Base-by-base conservation (phyloP, 2,888 invertebrate genomes). In the Stegophylla sp. region DNA sequence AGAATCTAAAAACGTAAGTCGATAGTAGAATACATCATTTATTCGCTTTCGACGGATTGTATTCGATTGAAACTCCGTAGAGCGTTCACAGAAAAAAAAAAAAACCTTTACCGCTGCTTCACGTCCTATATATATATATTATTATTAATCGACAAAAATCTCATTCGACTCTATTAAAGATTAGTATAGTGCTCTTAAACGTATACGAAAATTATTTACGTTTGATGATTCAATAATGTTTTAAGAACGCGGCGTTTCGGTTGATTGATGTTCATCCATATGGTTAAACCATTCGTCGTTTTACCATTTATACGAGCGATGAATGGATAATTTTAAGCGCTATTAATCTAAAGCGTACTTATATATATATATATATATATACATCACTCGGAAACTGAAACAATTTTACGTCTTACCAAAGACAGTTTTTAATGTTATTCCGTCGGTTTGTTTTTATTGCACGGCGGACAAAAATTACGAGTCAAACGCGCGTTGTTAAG, bases 221-320 rank as follows among this genome's bases (percentile, higher is more conserved):
- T 66, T 76, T 66, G 53, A 76, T n/a, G 64, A 53, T 76, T 53
- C 64, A 43, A 76, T 66, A 66, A 76, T 43, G 41, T 66, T 76
- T 76, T 43, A 66, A 66, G 53, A 53, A 53, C 66, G n/a, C n/a
- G 26, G 26, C 17, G 41, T 53, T 75, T 51, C 63, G 4, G 63
- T 66, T 64, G 64, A 75, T 75, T 75, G 75, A 75, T 75, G 75
- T 64, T 51, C 75, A 13, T 17, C 41, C 7, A 51, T 41, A 34
- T 34, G 45, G 13, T 28, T 15, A 15, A 34, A 63, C 17, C 12
- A n/a, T n/a, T n/a, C n/a, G 45, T 34, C 15, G 17, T 28, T 26
- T 45, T 43, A 61, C 3, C 45, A 34, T 34, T n/a, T 61, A 48
- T 61, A 28, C 23, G 3, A 26, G 45, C 45, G 26, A 59, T n/a